Evolutionary conservation across 2,797 vertebrate species (phyloP).

Genomic region (Remorina albescens): DNA sequence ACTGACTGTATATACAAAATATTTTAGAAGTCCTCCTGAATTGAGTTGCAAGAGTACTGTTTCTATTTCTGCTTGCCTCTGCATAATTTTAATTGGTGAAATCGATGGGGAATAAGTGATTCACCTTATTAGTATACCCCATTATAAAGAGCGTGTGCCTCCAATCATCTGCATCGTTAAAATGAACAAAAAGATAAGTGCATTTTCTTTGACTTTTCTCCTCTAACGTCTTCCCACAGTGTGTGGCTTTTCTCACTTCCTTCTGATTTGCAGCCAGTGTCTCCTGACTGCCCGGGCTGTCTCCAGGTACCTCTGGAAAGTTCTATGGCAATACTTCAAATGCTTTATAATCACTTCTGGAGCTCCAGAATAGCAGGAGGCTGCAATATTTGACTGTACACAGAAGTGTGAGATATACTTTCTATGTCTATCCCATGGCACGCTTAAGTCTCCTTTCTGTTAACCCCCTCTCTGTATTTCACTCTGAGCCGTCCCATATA

Average conservation of each 20-base stretch:
- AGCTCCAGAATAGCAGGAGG: constrained; percentile 24
- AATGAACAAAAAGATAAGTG: constrained; percentile 13
- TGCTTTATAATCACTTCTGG: constrained; percentile 36
- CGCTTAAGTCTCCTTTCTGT: constrained; percentile 17
- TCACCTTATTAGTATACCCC: constrained; percentile 19
- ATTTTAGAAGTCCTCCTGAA: not conserved
- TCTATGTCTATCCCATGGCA: constrained; percentile 18
- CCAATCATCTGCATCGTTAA: constrained; percentile 4
- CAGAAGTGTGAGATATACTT: constrained; percentile 13
- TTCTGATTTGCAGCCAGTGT: constrained; percentile 35
- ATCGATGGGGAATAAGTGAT: constrained; percentile 33
- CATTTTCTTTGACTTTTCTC: not conserved
- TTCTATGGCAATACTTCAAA: constrained; percentile 20
- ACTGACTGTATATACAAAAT: not conserved
- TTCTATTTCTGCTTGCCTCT: not conserved
- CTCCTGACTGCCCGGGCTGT: constrained; percentile 33
- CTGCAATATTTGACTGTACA: constrained; percentile 26
- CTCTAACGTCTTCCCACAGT: constrained; percentile 8
- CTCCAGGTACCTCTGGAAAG: constrained; percentile 43
- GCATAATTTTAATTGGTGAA: constrained; percentile 15
- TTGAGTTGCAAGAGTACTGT: constrained; percentile 1
- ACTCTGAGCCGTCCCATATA: constrained; percentile 19
- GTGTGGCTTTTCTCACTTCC: not conserved
- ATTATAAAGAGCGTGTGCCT: constrained; percentile 18
- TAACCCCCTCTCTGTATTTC: not conserved